Evolutionary conservation across 1,140 invertebrate genomes (phyloP), one percentile per base, ranked within the genome.

Genomic region (Aleiodes sp.): DNA sequence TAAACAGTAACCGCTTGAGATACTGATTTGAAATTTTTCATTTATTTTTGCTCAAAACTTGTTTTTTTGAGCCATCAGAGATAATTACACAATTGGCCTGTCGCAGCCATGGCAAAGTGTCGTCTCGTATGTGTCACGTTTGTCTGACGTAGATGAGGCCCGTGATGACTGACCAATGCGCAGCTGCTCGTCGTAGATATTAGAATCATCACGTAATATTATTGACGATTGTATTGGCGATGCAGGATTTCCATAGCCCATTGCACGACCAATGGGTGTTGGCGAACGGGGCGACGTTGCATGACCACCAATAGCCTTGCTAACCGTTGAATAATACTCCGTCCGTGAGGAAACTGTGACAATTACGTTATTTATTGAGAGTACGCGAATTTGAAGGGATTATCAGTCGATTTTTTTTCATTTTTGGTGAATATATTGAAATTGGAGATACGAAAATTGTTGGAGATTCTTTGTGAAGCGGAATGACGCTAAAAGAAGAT

Each of bases 21-120:
- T 46, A 46, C 41, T 46, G 41, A 46, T n/a, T n/a, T n/a, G n/a
- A n/a, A n/a, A n/a, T n/a, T n/a, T n/a, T 33, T 33, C 9, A 33
- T 33, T 4, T 33, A 33, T 33, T 33, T 33, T 33, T 33, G 4
- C 9, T 33, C n/a, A n/a, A n/a, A n/a, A n/a, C n/a, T n/a, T n/a
- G n/a, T n/a, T 46, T 19, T n/a, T 46, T 46, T 46, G 46, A 12
- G 21, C 1, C n/a, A n/a, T n/a, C n/a, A 19, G 2, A 14, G 4
- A 80, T 84, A 89, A 89, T 94, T 92, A 94, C 92, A 92, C 90
- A 82, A 94, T 92, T 81, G 89, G 87, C 78, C 89, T 87, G 86
- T 91, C 90, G 86, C 92, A 94, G 78, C 91, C 91, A 80, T 86
- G 88, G 88, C 92, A 94, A 82, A 63, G 46, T 9, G 70, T 71